A percentile compares a stretch with the other conserved stretches of the same genome.
Conservation (phyloP, 2,888 invertebrate species). For the Platycheirus albimanus region DNA sequence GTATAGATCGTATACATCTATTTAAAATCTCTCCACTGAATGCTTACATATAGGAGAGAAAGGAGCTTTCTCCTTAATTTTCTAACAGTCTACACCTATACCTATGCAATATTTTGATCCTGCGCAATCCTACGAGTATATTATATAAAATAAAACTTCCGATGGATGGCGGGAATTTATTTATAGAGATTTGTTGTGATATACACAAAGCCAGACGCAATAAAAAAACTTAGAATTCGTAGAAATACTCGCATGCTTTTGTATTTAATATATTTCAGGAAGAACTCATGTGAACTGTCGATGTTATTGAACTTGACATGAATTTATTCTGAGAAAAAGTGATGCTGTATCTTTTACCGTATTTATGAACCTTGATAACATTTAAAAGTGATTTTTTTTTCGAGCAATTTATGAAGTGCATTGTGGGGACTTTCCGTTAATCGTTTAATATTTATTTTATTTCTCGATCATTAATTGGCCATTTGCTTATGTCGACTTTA, state of each 20-base stretch:
- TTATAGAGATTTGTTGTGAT: constrained; percentile 56
- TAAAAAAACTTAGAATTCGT: constrained; percentile 22
- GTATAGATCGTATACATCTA: background rate
- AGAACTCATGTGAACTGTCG: constrained; percentile 57
- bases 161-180: constrained; percentile 61
- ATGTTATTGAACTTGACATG: constrained; percentile 70
- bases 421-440: too few species aligned
- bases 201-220: constrained; percentile 17
- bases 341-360: too few species aligned
- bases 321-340: constrained; percentile 48
- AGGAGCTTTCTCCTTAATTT: background rate
- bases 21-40: background rate
- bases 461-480: too few species aligned
- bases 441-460: too few species aligned
- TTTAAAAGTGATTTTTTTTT: too few species aligned
- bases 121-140: constrained; percentile 60
- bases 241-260: constrained; percentile 19
- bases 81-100: background rate
- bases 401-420: too few species aligned
- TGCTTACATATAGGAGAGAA: background rate
- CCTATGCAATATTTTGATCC: constrained; percentile 21
- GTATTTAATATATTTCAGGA: constrained; percentile 29
- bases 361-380: too few species aligned
- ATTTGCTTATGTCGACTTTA: too few species aligned
- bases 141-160: constrained; percentile 40